These are phyloP conservation scores for Tipula vernalis DNA, from an alignment of 2,888 invertebrate genomes.

Conservation along the genomic window DNA sequence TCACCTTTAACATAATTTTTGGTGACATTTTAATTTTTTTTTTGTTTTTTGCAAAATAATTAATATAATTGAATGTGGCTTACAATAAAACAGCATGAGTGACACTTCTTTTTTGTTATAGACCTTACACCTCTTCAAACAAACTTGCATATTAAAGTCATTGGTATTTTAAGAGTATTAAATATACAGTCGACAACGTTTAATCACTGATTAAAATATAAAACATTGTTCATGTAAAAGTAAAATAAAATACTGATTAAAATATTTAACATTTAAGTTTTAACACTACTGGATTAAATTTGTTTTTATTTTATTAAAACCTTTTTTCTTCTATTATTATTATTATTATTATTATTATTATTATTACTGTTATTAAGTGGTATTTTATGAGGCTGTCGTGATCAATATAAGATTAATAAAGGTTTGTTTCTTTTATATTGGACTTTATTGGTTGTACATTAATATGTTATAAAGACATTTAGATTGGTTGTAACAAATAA, in stretches of 20 bases:
- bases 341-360: too few relatives aligned
- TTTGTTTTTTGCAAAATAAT: not conserved
- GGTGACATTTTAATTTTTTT: not conserved
- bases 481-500: not conserved
- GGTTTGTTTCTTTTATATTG: not conserved
- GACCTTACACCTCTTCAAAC: not conserved
- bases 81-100: not conserved
- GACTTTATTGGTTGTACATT: not conserved
- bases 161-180: not conserved
- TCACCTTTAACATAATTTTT: not conserved
- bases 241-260: not conserved
- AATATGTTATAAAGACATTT: not conserved
- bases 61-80: too few relatives aligned
- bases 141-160: not conserved
- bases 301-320: not conserved
- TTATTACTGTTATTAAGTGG: not conserved
- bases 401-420: not conserved
- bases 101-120: not conserved
- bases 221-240: not conserved
- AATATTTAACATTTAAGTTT: not conserved
- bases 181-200: not conserved
- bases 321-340: not conserved
- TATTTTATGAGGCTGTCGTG: not conserved
- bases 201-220: not conserved
- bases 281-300: not conserved